A percentile compares a stretch with the other conserved stretches of the same genome.
Conservation (phyloP, 2,888 invertebrate genomes). For the Spicauda simplicius region DNA sequence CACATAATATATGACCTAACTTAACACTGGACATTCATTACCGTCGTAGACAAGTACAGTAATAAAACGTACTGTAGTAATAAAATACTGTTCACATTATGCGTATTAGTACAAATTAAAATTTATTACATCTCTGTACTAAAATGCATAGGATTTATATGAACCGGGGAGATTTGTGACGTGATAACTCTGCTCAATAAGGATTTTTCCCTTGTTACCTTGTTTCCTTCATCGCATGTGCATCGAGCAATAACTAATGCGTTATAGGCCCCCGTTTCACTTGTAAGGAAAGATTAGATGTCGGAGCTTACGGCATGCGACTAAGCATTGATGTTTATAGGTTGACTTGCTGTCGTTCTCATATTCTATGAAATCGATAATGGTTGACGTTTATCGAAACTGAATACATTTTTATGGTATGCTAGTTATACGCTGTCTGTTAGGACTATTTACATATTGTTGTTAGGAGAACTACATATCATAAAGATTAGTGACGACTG, state of each 20-base stretch:
- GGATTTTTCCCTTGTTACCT: slow-evolving; percentile 9
- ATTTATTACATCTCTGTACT: too few species aligned
- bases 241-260: slow-evolving; percentile 15
- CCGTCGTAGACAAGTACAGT: too few species aligned
- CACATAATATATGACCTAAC: too few species aligned
- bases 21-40: too few species aligned
- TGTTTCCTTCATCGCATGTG: not conserved
- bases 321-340: slow-evolving; percentile 16
- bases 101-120: too few species aligned
- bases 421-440: not conserved
- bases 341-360: slow-evolving; percentile 16
- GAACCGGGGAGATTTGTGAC: not conserved
- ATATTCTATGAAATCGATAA: slow-evolving; percentile 12
- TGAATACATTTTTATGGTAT: slow-evolving; percentile 2
- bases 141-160: too few species aligned
- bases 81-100: too few species aligned
- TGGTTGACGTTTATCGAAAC: not conserved
- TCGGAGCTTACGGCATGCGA: slow-evolving; percentile 6
- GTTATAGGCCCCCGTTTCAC: slow-evolving; percentile 14
- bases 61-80: too few species aligned
- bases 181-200: not conserved
- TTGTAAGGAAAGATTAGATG: slow-evolving; percentile 26
- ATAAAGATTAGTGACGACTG: too few species aligned
- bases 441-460: not conserved
- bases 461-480: too few species aligned